Conservation (phyloP, 2,797 vertebrate genomes). For the Alosa sapidissima region DNA sequence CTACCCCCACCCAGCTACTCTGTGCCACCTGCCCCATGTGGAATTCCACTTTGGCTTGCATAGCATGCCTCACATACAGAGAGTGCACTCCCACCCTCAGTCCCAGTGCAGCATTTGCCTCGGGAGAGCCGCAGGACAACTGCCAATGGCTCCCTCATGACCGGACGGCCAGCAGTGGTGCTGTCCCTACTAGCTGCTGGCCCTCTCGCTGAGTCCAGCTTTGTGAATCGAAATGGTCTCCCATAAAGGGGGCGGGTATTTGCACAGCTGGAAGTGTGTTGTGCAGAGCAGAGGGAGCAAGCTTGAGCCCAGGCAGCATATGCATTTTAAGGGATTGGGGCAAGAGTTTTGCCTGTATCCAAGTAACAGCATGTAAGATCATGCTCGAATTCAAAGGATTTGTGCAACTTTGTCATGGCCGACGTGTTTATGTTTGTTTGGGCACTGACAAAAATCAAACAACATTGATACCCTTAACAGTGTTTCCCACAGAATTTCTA, state of each 20-base stretch:
- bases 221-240: background rate
- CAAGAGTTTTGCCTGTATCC: background rate
- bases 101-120: background rate
- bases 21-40: constrained; percentile 3
- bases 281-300: background rate
- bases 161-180: too few species aligned
- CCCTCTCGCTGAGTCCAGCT: background rate
- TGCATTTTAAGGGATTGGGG: too few species aligned
- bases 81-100: background rate
- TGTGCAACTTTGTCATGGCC: background rate
- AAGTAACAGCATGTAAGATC: background rate
- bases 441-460: background rate
- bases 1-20: background rate
- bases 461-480: background rate
- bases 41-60: constrained; percentile 18
- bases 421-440: background rate
- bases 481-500: too few species aligned
- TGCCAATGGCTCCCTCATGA: too few species aligned
- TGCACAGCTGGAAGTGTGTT: background rate
- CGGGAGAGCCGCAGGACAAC: too few species aligned
- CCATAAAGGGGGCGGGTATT: background rate
- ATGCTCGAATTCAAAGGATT: background rate
- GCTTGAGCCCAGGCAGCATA: background rate
- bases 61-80: background rate
- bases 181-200: background rate